Base-by-base conservation (phyloP, 1,140 invertebrate species). In the Zaprionus ornatus region DNA sequence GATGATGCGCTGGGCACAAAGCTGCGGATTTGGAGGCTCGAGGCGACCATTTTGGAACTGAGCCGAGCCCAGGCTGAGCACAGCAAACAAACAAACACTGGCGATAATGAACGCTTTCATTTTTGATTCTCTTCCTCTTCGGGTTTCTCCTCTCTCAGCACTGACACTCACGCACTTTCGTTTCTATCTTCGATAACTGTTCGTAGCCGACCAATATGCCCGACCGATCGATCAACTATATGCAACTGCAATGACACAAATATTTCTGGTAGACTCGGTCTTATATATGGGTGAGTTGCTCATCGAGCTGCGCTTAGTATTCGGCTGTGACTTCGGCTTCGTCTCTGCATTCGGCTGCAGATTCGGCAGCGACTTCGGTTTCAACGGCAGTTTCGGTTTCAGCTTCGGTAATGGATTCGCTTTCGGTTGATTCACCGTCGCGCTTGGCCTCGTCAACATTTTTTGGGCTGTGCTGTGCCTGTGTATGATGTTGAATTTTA, bases 21-120 rank as follows among this genome's bases (percentile, higher is more conserved):
- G 93, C n/a, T 93, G 92, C 10, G 96, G 95, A 71, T 96, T 94
- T 9, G 96, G 96, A 4, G 95, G 94, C 83, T 97, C 96, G 74
- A 97, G 91, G 69, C 96, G 94, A 62, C 95, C 95, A 78, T 95
- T 95, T 45, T 94, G 94, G 86, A 96, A 96, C 90, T 96, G 96
- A 19, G 94, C 95, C 37, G 93, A 91, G 54, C 94, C 94, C 45
- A 93, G 80, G 66, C 93, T 93, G 55, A 94, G 77, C 59, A 95
- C 82, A 57, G 93, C 93, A 35, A 93, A 80, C 37, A 94, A 83
- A 69, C 91, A 92, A 69, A 91, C 79, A 78, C 91, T 76, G 69
- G 93, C 69, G 59, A 92, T 63, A 73, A 93, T 74, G 65, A 91
- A 91, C 71, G 93, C 91, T 93, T 94, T 94, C 79, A 93, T 93